phyloP scores from a whole-genome alignment of 2,888 invertebrate species.

The Perizoma flavofasciatum region DNA sequence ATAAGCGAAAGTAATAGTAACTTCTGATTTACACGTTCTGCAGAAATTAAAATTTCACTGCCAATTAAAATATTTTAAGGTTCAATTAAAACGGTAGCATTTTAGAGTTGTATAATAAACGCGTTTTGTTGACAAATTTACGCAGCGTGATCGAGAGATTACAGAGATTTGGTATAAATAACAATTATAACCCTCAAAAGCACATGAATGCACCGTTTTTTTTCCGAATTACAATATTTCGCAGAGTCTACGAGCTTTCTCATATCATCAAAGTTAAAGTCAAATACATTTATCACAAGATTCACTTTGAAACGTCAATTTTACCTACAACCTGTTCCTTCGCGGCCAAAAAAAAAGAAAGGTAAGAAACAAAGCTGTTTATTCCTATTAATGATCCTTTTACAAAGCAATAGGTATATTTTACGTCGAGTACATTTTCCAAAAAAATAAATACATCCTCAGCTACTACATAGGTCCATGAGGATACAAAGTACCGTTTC shows the following conservation, averaged over 20 bases:
- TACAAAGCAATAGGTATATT: too few species aligned
- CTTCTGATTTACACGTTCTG: constrained; percentile 57
- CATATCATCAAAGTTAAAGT: neutral
- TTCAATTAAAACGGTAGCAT: constrained; percentile 72
- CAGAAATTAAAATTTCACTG: constrained; percentile 43
- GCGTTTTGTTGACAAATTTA: constrained; percentile 21
- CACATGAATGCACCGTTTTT: neutral
- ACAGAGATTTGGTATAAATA: constrained; percentile 7
- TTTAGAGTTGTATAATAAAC: constrained; percentile 57
- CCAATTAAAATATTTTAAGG: constrained; percentile 59
- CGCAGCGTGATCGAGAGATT: constrained; percentile 27
- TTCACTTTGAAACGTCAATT: too few species aligned
- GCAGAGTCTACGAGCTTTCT: constrained; percentile 1
- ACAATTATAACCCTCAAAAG: constrained; percentile 1
- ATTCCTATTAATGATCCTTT: too few species aligned
- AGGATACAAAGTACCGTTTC: too few species aligned
- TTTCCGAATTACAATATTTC: constrained; percentile 2
- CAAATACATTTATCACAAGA: too few species aligned
- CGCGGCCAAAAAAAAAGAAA: too few species aligned
- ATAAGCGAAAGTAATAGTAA: constrained; percentile 53
- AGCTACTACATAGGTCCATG: too few species aligned
- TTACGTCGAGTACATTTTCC: too few species aligned
- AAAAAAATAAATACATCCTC: too few species aligned
- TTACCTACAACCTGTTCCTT: too few species aligned
- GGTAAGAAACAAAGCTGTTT: too few species aligned